Percentiles rank a stretch among this genome's conserved stretches.
Conservation (phyloP, 2,888 invertebrate species). For the Colostygia pectinataria region DNA sequence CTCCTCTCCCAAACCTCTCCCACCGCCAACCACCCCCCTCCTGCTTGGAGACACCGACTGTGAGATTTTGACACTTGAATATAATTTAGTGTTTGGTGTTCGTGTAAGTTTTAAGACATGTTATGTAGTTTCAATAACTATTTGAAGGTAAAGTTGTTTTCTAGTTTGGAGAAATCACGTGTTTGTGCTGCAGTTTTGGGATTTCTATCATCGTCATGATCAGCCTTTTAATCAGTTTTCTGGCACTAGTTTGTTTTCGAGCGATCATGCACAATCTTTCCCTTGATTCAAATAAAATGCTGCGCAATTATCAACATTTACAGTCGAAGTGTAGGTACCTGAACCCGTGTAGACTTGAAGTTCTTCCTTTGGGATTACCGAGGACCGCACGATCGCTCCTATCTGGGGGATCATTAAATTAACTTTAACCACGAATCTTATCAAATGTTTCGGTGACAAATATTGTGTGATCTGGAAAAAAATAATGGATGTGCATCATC, state of each 20-base stretch:
- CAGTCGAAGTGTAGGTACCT: constrained; percentile 8
- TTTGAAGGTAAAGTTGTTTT: constrained; percentile 3
- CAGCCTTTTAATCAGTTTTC: too few relatives aligned
- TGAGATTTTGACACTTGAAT: constrained; percentile 79
- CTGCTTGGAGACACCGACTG: constrained; percentile 58
- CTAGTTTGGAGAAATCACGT: not conserved
- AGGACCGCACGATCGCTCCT: constrained; percentile 39
- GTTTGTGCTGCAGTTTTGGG: constrained; percentile 1
- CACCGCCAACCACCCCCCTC: constrained; percentile 33
- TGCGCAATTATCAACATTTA: constrained; percentile 21
- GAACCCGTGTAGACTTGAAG: constrained; percentile 16
- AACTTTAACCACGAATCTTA: constrained; percentile 23
- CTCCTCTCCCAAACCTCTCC: constrained; percentile 36
- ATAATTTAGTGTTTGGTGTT: constrained; percentile 62
- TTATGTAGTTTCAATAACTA: constrained; percentile 17
- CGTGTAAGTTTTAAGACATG: constrained; percentile 34
- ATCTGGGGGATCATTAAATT: constrained; percentile 27
- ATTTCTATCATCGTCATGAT: too few relatives aligned
- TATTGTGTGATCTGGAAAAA: not conserved
- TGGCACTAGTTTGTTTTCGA: too few relatives aligned
- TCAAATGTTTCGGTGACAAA: constrained; percentile 10
- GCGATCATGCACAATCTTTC: too few relatives aligned
- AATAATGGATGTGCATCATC: too few relatives aligned
- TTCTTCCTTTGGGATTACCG: constrained; percentile 31
- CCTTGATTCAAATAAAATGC: too few relatives aligned